These are phyloP conservation scores for Agonopterix subpropinquella DNA, from an alignment of 2,888 invertebrate genomes.

Conservation along the genomic window DNA sequence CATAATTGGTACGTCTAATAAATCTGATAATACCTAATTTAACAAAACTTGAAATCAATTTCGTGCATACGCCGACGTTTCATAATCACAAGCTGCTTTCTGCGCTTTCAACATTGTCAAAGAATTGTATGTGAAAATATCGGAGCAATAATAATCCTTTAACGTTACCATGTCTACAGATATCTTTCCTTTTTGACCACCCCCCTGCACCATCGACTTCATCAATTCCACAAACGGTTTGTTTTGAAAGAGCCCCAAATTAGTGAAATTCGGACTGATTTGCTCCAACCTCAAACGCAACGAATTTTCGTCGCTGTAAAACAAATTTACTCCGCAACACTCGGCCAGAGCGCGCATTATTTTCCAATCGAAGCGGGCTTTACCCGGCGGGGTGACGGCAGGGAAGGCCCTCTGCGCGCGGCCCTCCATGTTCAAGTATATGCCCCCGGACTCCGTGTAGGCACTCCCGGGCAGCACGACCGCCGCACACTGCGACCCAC, in stretches of 20 bases:
- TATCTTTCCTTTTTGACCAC: conserved; percentile 11
- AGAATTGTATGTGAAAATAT: conserved; percentile 55
- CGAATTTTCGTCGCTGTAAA: conserved; percentile 37
- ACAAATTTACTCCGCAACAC: conserved; percentile 36
- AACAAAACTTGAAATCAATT: conserved; percentile 3
- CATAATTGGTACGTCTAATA: background rate
- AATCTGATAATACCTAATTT: background rate
- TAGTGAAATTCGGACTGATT: conserved; percentile 52
- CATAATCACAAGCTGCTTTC: conserved; percentile 31
- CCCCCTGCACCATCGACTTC: conserved; percentile 15
- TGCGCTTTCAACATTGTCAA: conserved; percentile 51
- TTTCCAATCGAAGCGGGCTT: conserved; percentile 98
- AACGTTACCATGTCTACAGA: conserved; percentile 42
- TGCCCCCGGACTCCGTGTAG: conserved; percentile 96
- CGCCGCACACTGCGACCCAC: conserved; percentile 92
- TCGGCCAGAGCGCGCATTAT: conserved; percentile 79
- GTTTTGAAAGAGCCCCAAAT: conserved; percentile 36
- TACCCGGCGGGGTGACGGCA: conserved; percentile 93
- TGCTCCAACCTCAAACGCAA: conserved; percentile 41
- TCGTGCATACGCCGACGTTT: conserved; percentile 1
- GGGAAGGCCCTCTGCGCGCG: conserved; percentile 91
- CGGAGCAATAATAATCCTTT: conserved; percentile 56
- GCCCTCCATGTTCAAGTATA: conserved; percentile 97
- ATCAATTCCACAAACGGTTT: conserved; percentile 37
- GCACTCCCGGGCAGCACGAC: conserved; percentile 95